Evolutionary conservation across 2,888 invertebrate genomes (phyloP).

Genomic region (Chalcosyrphus nemorum): DNA sequence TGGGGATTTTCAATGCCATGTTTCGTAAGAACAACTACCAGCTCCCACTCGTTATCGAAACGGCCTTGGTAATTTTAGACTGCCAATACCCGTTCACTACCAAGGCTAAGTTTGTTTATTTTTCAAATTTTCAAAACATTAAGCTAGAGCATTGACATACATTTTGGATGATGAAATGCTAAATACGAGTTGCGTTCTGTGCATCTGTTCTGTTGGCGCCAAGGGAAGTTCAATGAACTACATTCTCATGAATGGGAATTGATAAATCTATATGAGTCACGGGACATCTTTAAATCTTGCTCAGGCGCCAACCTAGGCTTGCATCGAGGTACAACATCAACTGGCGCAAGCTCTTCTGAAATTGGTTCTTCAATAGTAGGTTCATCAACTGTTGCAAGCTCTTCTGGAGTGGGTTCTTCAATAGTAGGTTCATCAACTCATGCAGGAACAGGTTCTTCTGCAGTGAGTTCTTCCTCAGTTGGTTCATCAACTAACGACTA

Average conservation of each 20-base stretch:
- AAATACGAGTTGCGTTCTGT: background rate
- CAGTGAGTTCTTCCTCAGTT: too few relatives aligned
- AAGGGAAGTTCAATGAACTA: background rate
- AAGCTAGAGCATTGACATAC: background rate
- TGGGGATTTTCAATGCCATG: background rate
- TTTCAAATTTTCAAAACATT: background rate
- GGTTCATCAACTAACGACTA: too few relatives aligned
- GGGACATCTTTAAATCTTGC: too few relatives aligned
- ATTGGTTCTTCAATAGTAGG: too few relatives aligned
- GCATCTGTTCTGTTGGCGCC: background rate
- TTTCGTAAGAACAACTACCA: background rate
- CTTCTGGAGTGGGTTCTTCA: too few relatives aligned
- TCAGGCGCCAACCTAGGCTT: too few relatives aligned
- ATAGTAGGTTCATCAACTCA: too few relatives aligned
- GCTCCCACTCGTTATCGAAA: background rate
- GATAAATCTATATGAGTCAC: background rate
- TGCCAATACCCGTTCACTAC: background rate
- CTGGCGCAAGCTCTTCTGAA: too few relatives aligned
- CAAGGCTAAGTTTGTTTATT: constrained; percentile 42
- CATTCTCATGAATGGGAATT: background rate
- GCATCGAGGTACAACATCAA: too few relatives aligned
- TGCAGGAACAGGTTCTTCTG: too few relatives aligned
- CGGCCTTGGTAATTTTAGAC: background rate
- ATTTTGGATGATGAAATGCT: constrained; percentile 37
- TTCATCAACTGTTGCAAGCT: too few relatives aligned